A percentile compares a stretch with the other conserved stretches of the same genome.
Evolutionary conservation across 2,888 invertebrate genomes (phyloP).

Genomic region (Calameuta idolon): DNA sequence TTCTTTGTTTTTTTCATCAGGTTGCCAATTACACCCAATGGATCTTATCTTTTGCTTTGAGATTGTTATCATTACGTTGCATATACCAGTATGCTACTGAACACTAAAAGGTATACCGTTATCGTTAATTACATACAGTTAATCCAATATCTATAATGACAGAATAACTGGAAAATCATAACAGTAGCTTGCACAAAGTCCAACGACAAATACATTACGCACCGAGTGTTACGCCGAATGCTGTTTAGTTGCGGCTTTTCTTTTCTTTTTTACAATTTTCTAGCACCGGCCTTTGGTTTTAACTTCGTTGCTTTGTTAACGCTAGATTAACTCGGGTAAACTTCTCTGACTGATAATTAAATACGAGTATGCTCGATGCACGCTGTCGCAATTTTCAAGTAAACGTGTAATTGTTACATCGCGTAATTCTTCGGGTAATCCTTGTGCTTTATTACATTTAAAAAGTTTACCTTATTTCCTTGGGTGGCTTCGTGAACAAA

Average conservation of each 20-base stretch:
- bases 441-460: no score
- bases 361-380: not conserved
- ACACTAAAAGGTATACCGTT: not conserved
- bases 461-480: no score
- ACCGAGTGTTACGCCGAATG: not conserved
- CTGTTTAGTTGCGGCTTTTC: not conserved
- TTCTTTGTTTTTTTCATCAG: no score
- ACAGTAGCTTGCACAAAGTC: conserved; percentile 23
- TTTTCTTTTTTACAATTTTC: not conserved
- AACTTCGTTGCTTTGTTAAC: not conserved
- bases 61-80: not conserved
- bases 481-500: no score
- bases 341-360: not conserved
- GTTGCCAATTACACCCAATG: no score
- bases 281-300: not conserved
- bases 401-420: not conserved
- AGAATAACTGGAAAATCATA: conserved; percentile 43
- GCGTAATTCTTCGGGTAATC: not conserved
- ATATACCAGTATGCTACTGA: not conserved
- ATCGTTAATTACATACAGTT: conserved; percentile 11
- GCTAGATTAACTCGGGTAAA: not conserved
- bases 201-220: not conserved
- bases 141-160: conserved; percentile 48
- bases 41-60: not conserved
- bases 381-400: not conserved